Evolutionary conservation across 2,113 vertebrate species (phyloP).

Genomic region (Ursus arctos): DNA sequence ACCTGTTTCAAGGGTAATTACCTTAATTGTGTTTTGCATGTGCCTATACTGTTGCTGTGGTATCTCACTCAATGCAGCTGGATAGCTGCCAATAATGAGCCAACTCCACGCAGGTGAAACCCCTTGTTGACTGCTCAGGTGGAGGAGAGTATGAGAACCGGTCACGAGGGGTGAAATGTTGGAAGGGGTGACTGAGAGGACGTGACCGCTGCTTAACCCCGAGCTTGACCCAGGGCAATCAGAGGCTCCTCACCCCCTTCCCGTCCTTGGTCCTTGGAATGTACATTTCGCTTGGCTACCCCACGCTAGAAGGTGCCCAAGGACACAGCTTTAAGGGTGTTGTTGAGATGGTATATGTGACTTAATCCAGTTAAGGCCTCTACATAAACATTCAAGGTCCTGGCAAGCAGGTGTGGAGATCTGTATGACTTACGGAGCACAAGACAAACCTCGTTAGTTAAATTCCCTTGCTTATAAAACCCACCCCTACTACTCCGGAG

Average conservation of each 20-base stretch:
- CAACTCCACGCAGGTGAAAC: neutral
- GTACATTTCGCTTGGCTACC: neutral
- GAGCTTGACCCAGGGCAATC: neutral
- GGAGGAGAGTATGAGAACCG: neutral
- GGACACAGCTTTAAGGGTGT: neutral
- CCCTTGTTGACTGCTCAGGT: neutral
- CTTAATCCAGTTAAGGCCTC: neutral
- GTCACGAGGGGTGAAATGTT: neutral
- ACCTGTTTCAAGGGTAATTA: neutral
- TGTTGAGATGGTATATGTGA: neutral
- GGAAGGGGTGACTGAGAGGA: neutral
- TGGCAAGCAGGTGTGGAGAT: neutral
- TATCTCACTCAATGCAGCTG: neutral
- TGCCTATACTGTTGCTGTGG: neutral
- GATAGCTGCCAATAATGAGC: neutral
- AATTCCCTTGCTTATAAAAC: neutral
- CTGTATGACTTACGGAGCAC: too few species aligned
- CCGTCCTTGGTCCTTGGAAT: neutral
- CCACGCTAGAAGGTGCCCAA: neutral
- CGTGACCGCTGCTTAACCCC: fast-evolving
- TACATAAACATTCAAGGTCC: neutral
- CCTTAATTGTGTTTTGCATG: neutral
- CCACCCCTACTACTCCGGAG: neutral
- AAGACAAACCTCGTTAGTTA: neutral
- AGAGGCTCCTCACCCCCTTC: neutral